Conservation (phyloP, 2,113 vertebrate genomes). For the Sceloporus tristichus region DNA sequence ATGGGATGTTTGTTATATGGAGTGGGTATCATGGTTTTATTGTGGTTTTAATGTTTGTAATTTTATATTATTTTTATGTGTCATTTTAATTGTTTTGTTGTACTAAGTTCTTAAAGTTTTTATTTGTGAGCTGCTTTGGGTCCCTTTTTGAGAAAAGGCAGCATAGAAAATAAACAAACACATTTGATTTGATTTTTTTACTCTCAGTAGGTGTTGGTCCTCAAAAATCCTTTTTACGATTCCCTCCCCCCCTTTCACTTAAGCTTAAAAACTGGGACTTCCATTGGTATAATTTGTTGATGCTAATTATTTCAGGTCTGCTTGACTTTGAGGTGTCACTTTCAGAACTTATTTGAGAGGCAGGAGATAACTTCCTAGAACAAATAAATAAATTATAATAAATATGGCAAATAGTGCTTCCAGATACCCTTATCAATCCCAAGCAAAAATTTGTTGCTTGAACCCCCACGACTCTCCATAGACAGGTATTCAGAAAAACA, state of each 20-base stretch:
- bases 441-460: neutral
- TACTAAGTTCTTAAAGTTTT: too few species aligned
- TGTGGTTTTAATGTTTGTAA: too few species aligned
- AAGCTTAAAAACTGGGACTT: neutral
- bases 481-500: conserved; percentile 28
- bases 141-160: too few species aligned
- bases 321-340: neutral
- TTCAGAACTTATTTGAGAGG: neutral
- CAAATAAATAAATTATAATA: neutral
- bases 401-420: neutral
- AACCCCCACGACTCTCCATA: neutral
- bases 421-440: neutral
- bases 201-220: neutral
- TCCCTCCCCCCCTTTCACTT: neutral
- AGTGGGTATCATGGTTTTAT: too few species aligned
- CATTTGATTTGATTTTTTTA: neutral
- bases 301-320: neutral
- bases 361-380: neutral
- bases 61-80: too few species aligned
- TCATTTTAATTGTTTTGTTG: too few species aligned
- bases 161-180: too few species aligned
- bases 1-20: too few species aligned
- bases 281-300: neutral
- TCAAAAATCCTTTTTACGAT: neutral
- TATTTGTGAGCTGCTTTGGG: too few species aligned